Base-by-base conservation (phyloP, 1,140 invertebrate genomes). In the Plutomurus gul region DNA sequence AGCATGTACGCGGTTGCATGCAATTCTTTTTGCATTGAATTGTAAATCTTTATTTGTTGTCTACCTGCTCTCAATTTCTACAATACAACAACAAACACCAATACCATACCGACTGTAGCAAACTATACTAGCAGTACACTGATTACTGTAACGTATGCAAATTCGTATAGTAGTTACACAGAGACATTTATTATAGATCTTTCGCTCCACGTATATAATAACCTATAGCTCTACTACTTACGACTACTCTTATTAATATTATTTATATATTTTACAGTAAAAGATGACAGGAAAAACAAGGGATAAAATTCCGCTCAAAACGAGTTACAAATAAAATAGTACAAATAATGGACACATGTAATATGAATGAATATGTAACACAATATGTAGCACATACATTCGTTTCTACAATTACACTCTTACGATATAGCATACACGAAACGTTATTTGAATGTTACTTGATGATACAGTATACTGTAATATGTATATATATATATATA, bases 231-330 rank as follows among this genome's bases (percentile, higher is more conserved):
- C 11, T 13, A 43, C 39, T 13, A 10, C 11, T 43, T 43, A n/a
- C 7, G n/a, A 3, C 10, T 7, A 43, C 11, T 43, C 2, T 4
- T 43, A 8, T 10, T 43, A 43, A n/a, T 43, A 43, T 10, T n/a
- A 43, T 43, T 43, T 43, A 60, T 16, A 60, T 60, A 60, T 60
- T 60, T 30, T 60, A 60, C 25, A 60, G 51, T n/a, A 46, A 49
- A 22, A 49, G 20, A 18, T 60, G 51, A 60, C 51, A 60, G 51
- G 16, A 60, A 60, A 60, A 60, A 60, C 51, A 60, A 49, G 46
- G n/a, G 46, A 49, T 1, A 49, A 60, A 30, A 30, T 16, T 60
- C 27, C 51, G 33, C 51, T 30, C 27, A 43, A 43, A 43, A 43
- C 39, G 11, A 43, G 39, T 13, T n/a, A 43, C 39, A 43, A 43